These are phyloP conservation scores for Myiozetetes cayanensis DNA, from an alignment of 2,113 vertebrate genomes.

Conservation along the genomic window DNA sequence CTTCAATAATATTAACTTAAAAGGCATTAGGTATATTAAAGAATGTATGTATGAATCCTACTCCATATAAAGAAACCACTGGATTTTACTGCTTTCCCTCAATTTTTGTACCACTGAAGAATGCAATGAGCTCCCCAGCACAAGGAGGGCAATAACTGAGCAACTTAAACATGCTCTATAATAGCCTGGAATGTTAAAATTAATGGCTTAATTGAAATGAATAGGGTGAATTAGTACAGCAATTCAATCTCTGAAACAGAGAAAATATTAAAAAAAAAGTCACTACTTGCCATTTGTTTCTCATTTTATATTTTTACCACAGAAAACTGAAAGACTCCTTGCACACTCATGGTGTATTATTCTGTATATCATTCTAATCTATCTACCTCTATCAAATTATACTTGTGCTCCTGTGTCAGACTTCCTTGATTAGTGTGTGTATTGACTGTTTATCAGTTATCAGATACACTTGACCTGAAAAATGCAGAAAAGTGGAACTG, in stretches of 20 bases:
- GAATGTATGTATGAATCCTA: not conserved
- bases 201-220: not conserved
- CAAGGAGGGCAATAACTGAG: not conserved
- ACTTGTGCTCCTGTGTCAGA: too few relatives aligned
- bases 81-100: not conserved
- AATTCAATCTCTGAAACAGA: not conserved
- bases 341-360: not conserved
- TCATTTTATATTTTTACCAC: not conserved
- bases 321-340: not conserved
- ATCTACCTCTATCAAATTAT: not conserved
- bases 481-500: not conserved
- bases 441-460: not conserved
- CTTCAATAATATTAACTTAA: not conserved
- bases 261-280: not conserved
- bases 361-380: not conserved
- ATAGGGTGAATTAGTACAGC: not conserved
- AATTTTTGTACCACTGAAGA: not conserved
- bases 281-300: not conserved
- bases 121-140: not conserved
- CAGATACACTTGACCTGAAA: not conserved
- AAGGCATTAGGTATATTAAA: not conserved
- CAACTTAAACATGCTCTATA: not conserved
- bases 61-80: not conserved
- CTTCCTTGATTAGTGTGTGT: not conserved
- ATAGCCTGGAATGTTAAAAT: slow-evolving; percentile 9